A percentile compares a stretch with the other conserved stretches of the same genome.
These are phyloP conservation scores for Trachelus iudaicus DNA, from an alignment of 2,888 invertebrate species.

Conservation along the genomic window DNA sequence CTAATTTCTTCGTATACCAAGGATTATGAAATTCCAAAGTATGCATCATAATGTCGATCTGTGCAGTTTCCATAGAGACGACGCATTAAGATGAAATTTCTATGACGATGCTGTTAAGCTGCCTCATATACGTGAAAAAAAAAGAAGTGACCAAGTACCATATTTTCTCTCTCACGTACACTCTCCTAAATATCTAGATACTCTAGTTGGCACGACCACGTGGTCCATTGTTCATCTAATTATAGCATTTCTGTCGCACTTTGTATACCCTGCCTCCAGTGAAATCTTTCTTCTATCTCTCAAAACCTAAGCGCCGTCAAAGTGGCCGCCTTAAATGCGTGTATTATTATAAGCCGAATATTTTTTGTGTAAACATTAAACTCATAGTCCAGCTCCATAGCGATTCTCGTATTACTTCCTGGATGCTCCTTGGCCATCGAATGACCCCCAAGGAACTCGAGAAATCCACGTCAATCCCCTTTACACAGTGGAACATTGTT, in stretches of 20 bases:
- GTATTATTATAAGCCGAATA: background rate
- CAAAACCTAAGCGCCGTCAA: constrained; percentile 7
- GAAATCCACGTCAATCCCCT: constrained; percentile 32
- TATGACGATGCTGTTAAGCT: background rate
- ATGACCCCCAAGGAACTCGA: constrained; percentile 15
- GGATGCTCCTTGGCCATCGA: background rate
- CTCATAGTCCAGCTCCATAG: constrained; percentile 10
- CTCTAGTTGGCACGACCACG: constrained; percentile 34
- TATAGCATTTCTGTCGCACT: constrained; percentile 56
- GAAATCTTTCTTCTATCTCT: constrained; percentile 33
- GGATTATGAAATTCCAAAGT: too few relatives aligned
- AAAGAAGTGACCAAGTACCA: background rate
- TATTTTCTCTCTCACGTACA: background rate
- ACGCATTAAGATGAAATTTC: background rate
- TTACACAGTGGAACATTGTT: constrained; percentile 51
- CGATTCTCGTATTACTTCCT: background rate
- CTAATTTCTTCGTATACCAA: too few relatives aligned
- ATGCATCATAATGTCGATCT: background rate
- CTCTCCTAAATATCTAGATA: background rate
- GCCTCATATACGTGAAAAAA: background rate
- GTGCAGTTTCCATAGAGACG: background rate
- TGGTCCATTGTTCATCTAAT: constrained; percentile 62
- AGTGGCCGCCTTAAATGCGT: background rate
- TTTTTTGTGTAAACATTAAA: constrained; percentile 7
- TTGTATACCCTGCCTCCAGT: constrained; percentile 52